Evolutionary conservation across 2,113 vertebrate genomes (phyloP).

Genomic region (Melierax canorus): DNA sequence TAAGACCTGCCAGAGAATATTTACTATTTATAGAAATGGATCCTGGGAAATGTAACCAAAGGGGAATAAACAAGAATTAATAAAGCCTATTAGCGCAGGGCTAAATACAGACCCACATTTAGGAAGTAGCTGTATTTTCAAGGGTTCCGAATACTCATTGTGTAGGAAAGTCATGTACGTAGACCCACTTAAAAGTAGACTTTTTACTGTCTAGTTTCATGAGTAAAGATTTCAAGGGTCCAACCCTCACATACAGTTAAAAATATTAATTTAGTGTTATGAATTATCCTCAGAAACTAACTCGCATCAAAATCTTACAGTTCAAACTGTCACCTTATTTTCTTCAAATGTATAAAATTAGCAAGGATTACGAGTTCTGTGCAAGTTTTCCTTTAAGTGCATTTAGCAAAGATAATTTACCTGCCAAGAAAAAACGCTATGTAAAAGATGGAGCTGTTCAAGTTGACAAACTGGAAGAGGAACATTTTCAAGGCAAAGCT

Average conservation of each 20-base stretch:
- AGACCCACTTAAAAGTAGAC: neutral
- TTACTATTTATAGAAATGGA: neutral
- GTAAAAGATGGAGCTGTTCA: conserved; percentile 99
- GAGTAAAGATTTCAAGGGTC: neutral
- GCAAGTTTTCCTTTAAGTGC: neutral
- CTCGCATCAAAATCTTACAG: neutral
- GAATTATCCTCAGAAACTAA: neutral
- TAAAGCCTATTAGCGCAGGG: neutral
- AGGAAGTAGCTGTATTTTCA: neutral
- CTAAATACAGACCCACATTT: neutral
- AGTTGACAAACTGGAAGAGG: conserved; percentile 97
- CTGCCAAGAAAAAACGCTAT: conserved; percentile 98
- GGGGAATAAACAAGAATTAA: neutral
- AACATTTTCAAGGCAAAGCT: conserved; percentile 99
- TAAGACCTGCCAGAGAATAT: neutral
- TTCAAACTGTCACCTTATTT: neutral
- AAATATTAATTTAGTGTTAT: neutral
- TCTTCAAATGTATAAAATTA: neutral
- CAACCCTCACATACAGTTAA: neutral
- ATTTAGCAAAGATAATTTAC: conserved; percentile 62
- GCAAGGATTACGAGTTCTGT: neutral
- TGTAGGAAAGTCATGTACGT: neutral
- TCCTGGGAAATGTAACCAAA: neutral
- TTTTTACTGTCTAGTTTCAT: neutral
- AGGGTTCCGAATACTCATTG: neutral